Evolutionary conservation across 2,888 invertebrate genomes (phyloP).

Genomic region (Hirtodrosophila cameraria): DNA sequence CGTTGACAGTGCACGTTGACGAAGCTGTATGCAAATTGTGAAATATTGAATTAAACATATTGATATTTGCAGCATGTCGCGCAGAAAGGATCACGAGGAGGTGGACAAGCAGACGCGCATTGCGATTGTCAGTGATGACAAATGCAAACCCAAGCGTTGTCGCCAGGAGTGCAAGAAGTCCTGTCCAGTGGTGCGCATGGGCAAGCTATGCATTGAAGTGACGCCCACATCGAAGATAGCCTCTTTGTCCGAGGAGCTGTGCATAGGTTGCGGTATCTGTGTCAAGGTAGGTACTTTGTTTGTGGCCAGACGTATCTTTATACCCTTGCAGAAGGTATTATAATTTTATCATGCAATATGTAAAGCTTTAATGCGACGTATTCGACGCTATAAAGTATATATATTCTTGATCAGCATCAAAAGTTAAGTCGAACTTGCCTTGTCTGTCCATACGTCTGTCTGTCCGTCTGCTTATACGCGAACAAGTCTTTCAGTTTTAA

Average conservation of each 20-base stretch:
- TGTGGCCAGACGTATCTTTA: too few species aligned
- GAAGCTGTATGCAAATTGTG: conserved; percentile 3
- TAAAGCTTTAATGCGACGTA: too few species aligned
- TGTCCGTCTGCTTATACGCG: too few species aligned
- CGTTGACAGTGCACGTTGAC: conserved; percentile 60
- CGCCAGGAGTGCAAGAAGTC: conserved; percentile 99
- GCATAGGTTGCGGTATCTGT: conserved; percentile 99
- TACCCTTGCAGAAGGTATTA: too few species aligned
- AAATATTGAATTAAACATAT: conserved; percentile 13
- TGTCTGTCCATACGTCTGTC: too few species aligned
- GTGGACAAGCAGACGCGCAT: conserved; percentile 97
- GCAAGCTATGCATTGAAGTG: conserved; percentile 99
- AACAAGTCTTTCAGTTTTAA: too few species aligned
- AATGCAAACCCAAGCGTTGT: conserved; percentile 99
- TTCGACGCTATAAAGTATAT: too few species aligned
- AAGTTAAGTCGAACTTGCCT: too few species aligned
- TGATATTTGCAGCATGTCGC: conserved; percentile 86
- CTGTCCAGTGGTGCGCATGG: conserved; percentile 99
- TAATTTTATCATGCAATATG: too few species aligned
- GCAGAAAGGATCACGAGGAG: conserved; percentile 91
- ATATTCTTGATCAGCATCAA: too few species aligned
- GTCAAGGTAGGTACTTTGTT: conserved; percentile 90
- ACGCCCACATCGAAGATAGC: conserved; percentile 97
- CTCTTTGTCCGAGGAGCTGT: conserved; percentile 98
- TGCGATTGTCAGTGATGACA: conserved; percentile 98